Percentiles rank a stretch among this genome's conserved stretches.
Conservation (phyloP, 2,797 vertebrate genomes). For the Myotis findleyi region DNA sequence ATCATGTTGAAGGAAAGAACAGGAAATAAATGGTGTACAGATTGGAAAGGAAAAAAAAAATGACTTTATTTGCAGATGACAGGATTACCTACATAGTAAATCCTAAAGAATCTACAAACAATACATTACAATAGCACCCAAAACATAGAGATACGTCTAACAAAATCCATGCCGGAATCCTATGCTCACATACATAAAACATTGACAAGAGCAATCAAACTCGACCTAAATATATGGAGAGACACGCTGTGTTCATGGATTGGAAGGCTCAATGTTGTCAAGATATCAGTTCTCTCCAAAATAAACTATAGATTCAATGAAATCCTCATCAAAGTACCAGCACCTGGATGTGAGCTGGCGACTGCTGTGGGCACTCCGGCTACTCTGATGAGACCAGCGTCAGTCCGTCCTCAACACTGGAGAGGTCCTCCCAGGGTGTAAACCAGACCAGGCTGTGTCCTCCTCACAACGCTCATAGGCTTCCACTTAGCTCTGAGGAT, state of each 20-base stretch:
- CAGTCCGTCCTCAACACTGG: neutral
- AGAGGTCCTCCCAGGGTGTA: neutral
- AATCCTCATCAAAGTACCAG: neutral
- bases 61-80: neutral
- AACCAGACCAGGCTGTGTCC: neutral
- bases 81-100: neutral
- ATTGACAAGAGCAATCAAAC: neutral
- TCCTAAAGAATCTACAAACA: neutral
- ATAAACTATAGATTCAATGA: neutral
- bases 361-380: neutral
- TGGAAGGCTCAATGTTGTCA: neutral
- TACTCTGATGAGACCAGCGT: neutral
- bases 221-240: neutral
- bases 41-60: neutral
- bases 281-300: neutral
- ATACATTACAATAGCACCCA: neutral
- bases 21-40: neutral
- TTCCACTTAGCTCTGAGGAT: neutral
- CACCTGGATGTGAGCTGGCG: neutral
- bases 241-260: neutral
- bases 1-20: neutral
- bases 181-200: neutral
- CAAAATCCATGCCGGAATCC: neutral
- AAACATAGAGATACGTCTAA: neutral
- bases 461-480: neutral